Percentiles rank a stretch among this genome's conserved stretches.
These are phyloP conservation scores for Diceros bicornis DNA, from an alignment of 2,797 vertebrate genomes.

Conservation along the genomic window DNA sequence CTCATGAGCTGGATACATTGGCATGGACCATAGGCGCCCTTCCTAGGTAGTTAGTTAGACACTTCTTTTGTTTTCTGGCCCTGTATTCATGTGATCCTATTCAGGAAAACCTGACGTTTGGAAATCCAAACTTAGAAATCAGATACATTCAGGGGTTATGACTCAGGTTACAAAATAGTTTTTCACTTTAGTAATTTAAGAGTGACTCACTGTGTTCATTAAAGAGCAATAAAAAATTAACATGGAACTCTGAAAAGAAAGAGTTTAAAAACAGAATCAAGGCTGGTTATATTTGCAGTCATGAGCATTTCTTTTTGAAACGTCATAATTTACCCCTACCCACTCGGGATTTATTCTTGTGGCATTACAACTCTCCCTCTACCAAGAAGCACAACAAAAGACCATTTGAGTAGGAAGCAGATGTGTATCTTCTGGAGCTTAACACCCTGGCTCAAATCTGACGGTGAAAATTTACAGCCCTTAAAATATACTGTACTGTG, in stretches of 20 bases:
- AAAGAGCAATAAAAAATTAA: slow-evolving; percentile 73
- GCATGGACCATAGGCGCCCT: neutral
- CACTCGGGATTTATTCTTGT: neutral
- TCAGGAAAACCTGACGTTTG: slow-evolving; percentile 74
- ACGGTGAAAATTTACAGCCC: slow-evolving; percentile 83
- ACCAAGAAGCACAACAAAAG: slow-evolving; percentile 74
- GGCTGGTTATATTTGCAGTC: slow-evolving; percentile 43
- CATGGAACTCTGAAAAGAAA: slow-evolving; percentile 59
- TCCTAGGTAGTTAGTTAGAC: neutral
- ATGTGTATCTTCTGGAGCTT: slow-evolving; percentile 84
- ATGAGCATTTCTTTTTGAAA: slow-evolving; percentile 66
- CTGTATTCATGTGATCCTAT: neutral
- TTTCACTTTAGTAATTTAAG: slow-evolving; percentile 71
- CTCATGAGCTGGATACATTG: neutral
- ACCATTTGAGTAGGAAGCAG: slow-evolving; percentile 83
- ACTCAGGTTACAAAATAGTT: slow-evolving; percentile 75
- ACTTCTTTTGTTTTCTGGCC: slow-evolving; percentile 77
- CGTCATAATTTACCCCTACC: slow-evolving; percentile 1
- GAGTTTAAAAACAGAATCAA: slow-evolving; percentile 58
- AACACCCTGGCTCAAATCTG: slow-evolving; percentile 83
- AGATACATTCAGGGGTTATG: slow-evolving; percentile 65
- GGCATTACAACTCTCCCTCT: slow-evolving; percentile 9
- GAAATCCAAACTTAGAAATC: slow-evolving; percentile 77
- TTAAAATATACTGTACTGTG: slow-evolving; percentile 75
- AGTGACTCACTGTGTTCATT: slow-evolving; percentile 76